Percentiles rank a stretch among this genome's conserved stretches.
Evolutionary conservation across 2,888 invertebrate genomes (phyloP).

Genomic region (Ormyrus labotus): DNA sequence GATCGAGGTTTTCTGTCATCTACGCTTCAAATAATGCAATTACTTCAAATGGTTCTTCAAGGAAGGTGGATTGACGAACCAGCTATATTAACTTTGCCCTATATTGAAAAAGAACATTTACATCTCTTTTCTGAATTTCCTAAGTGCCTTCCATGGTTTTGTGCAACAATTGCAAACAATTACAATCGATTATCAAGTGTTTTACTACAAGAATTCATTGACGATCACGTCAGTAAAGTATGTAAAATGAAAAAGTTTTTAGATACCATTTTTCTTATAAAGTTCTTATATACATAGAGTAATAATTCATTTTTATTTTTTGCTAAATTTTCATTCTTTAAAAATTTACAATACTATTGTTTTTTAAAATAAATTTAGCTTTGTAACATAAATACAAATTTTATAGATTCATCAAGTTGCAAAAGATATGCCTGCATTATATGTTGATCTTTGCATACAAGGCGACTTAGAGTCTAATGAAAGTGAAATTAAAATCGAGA

Average conservation of each 20-base stretch:
- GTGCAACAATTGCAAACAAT: slow-evolving; percentile 77
- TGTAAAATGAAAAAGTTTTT: slow-evolving; percentile 52
- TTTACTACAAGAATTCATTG: slow-evolving; percentile 82
- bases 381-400: slow-evolving; percentile 38
- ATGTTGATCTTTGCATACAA: slow-evolving; percentile 65
- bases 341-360: neutral
- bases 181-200: slow-evolving; percentile 80
- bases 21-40: slow-evolving; percentile 84
- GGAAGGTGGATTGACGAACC: slow-evolving; percentile 90
- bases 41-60: slow-evolving; percentile 94
- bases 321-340: neutral
- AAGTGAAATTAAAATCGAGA: slow-evolving; percentile 56
- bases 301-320: neutral
- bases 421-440: slow-evolving; percentile 70
- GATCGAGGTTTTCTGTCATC: slow-evolving; percentile 93
- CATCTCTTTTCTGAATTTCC: slow-evolving; percentile 77
- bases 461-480: slow-evolving; percentile 57
- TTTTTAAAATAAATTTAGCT: neutral
- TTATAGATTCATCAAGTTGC: slow-evolving; percentile 70
- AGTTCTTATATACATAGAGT: neutral
- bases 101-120: slow-evolving; percentile 82
- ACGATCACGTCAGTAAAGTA: slow-evolving; percentile 84
- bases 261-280: neutral
- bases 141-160: slow-evolving; percentile 79
- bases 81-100: slow-evolving; percentile 86